Evolutionary conservation across 2,113 vertebrate species (phyloP), one percentile per base, ranked within the genome.

Genomic region (Larimichthys polyactis): DNA sequence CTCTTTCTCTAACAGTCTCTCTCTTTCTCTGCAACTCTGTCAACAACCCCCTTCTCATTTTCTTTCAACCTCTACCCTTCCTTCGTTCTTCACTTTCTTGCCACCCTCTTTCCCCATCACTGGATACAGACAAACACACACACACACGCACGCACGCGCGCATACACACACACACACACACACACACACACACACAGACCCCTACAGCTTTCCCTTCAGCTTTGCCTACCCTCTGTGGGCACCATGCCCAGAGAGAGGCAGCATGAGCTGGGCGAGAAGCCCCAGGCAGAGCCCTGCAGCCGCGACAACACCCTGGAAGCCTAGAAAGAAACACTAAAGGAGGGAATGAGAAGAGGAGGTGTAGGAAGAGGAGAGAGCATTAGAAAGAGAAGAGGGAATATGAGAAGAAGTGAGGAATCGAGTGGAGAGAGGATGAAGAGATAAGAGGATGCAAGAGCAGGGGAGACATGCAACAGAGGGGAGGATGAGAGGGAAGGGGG

Each of bases 381-480:
- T 66, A 54, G 78, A 74, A 58, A 40, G 36, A 80, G 65, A 65
- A 24, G 20, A 71, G 57, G 82, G 59, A 65, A 57, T 52, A 81
- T 62, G 70, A 43, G 77, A 48, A 71, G 82, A 77, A 71, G 76
- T 49, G 48, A 60, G 46, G 78, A 79, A 84, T 75, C 17, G 46
- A 74, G 55, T 43, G 65, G 75, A 84, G 81, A 71, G 63, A 71
- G 77, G 88, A 91, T 90, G 84, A 89, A 85, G 90, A 89, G 90
- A 91, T 92, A 88, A 90, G 89, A 89, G 72, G 84, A 90, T 84
- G 90, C 86, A 73, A 81, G 68, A 86, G 81, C 69, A 71, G 78
- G 70, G 75, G 84, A 90, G 89, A 90, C 82, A 76, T 85, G 86
- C 76, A 83, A 82, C 79, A 83, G 80, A 86, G 84, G 89, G 82